Evolutionary conservation across 2,113 vertebrate species (phyloP), one percentile per base, ranked within the genome.

Genomic region (Entosphenus tridentatus): DNA sequence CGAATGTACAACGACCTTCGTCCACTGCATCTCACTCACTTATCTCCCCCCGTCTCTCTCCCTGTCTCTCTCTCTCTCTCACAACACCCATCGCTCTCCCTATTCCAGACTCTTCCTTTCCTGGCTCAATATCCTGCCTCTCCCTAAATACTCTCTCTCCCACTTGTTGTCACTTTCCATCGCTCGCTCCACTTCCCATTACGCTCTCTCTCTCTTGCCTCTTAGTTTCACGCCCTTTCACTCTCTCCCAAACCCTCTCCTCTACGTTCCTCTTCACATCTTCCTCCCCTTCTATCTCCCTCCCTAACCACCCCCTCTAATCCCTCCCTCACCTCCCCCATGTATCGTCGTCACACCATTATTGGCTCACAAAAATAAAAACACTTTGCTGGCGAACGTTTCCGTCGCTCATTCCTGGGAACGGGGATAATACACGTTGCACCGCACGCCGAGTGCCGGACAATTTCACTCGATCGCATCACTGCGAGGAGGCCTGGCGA

Each of bases 1-100:
- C 39, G 39, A 39, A 7, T 39, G 39, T 7, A 39, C 39, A 39
- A 39, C 39, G 39, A 39, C 39, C 6, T 6, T 39, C 39, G 83
- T 14, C 86, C 86, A 59, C 87, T 90, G 67, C 62, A 13, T 62
- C 58, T 62, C 58, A 14, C 58, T 62, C 58, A 14, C 58, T 62
- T 18, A 3, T 18, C 13, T 18, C 18, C 58, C 16, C 58, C 58
- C 8, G 13, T 62, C 58, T 62, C 58, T 62, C 58, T 62, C 58
- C 18, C 58, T 62, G 58, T 62, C 58, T 62, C 58, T 18, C 58
- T 62, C 58, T 62, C 58, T 62, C 7, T 62, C 58, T 62, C 58
- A 5, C 1, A 14, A 13, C 18, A 13, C 13, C 58, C 3, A 13
- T 62, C 58, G 13, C 58, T 62, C 58, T 62, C 58, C 58, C 58